These are phyloP conservation scores for Trichechus manatus DNA, from an alignment of 2,113 vertebrate species.

Conservation along the genomic window DNA sequence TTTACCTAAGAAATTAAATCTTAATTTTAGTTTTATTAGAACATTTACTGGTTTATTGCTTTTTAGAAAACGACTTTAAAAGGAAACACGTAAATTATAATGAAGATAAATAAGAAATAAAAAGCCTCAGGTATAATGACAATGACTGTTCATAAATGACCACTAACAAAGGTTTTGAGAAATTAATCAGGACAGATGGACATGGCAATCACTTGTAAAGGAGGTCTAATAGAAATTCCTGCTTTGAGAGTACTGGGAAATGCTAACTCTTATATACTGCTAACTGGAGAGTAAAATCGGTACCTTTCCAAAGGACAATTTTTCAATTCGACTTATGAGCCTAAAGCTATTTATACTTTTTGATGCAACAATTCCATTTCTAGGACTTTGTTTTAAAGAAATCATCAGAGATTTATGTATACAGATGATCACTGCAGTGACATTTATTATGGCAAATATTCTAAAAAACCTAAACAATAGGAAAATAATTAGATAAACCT, in stretches of 20 bases:
- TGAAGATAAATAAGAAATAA: conserved; percentile 31
- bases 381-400: conserved; percentile 21
- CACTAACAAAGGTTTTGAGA: background rate
- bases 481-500: conserved; percentile 22
- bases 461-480: conserved; percentile 31
- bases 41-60: background rate
- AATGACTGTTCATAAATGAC: background rate
- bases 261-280: background rate
- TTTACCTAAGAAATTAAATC: conserved; percentile 63
- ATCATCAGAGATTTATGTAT: background rate
- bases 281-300: background rate
- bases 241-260: background rate
- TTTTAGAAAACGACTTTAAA: conserved; percentile 58
- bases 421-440: background rate
- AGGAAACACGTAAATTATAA: conserved; percentile 19
- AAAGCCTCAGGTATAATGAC: background rate
- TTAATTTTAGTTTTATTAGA: conserved; percentile 52
- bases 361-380: conserved; percentile 25
- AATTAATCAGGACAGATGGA: background rate
- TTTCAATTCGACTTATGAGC: background rate
- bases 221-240: background rate
- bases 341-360: background rate
- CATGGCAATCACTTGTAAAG: background rate
- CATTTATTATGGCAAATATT: conserved; percentile 29
- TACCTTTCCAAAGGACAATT: background rate